phyloP scores from a whole-genome alignment of 2,113 vertebrate genomes.

The Notothenia coriiceps region DNA sequence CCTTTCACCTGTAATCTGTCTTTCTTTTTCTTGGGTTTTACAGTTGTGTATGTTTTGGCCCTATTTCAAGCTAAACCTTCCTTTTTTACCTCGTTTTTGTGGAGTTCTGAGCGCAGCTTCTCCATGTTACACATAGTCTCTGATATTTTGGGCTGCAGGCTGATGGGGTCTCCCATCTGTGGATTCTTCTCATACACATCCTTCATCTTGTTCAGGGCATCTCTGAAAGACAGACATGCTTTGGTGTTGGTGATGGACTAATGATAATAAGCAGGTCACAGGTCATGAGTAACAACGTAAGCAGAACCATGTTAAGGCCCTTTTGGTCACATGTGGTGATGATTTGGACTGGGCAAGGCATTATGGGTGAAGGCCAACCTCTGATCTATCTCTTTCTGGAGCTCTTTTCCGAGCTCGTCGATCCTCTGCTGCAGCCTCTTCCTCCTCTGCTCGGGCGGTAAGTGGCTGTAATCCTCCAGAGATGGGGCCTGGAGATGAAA shows the following conservation, averaged over 20 bases:
- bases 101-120: conserved; percentile 95
- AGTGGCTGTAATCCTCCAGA: conserved; percentile 96
- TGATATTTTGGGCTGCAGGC: conserved; percentile 95
- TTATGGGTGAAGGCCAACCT: conserved; percentile 79
- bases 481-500: conserved; percentile 87
- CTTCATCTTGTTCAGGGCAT: conserved; percentile 99
- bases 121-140: conserved; percentile 98
- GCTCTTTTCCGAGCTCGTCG: conserved; percentile 94
- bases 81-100: conserved; percentile 93
- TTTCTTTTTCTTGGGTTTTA: not conserved
- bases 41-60: not conserved
- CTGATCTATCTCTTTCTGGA: conserved; percentile 97
- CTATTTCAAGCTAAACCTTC: not conserved
- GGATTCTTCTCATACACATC: conserved; percentile 99
- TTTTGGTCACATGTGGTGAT: not conserved
- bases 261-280: not conserved
- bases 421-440: conserved; percentile 96
- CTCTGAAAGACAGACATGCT: conserved; percentile 79
- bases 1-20: not conserved
- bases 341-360: not conserved
- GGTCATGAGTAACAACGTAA: not conserved
- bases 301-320: too few relatives aligned
- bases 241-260: not conserved
- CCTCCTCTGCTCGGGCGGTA: conserved; percentile 97
- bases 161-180: conserved; percentile 97